Evolutionary conservation across 2,113 vertebrate species (phyloP), one percentile per base, ranked within the genome.

Genomic region (Rhineura floridana): DNA sequence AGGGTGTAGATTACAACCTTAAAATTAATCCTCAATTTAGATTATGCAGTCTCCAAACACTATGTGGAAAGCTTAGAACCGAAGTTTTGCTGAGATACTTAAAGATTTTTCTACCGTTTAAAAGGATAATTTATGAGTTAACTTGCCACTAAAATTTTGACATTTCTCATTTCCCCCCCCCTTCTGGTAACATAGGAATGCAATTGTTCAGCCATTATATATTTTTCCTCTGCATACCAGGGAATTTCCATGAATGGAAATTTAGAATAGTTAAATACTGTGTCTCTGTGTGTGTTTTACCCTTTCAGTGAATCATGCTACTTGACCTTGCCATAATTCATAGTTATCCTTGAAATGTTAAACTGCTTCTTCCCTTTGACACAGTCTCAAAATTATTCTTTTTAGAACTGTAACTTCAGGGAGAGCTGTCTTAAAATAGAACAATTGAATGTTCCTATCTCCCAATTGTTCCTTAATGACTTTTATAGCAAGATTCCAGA

Each of bases 171-270:
- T 81, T 33, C 30, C 69, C 65, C 62, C 17, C 4, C n/a, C 36
- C 12, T 88, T 93, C 42, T 93, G 15, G 75, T 84, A 90, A 76
- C 73, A 1, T 21, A 90, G 88, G 90, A 96, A 95, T 95, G 89
- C 93, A 86, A 93, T 94, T 95, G 77, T 95, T 93, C 79, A 93
- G 65, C 25, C 62, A 55, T 55, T 9, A 62, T 91, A 73, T 90
- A 72, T 88, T 94, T 96, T 93, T 92, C 79, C 91, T 85, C 89
- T 91, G 6, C 85, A 46, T 95, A 77, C 39, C 90, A 94, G 92
- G 90, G 86, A 95, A 89, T 95, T 94, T 91, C 90, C 85, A 12
- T 92, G 89, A 81, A 92, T 94, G 91, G 93, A 95, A 88, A 76
- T 89, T 93, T 90, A 88, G 90, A 94, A 92, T 91, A 42, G 89